Base-by-base conservation (phyloP, 2,113 vertebrate genomes). In the Orthonyx spaldingii region DNA sequence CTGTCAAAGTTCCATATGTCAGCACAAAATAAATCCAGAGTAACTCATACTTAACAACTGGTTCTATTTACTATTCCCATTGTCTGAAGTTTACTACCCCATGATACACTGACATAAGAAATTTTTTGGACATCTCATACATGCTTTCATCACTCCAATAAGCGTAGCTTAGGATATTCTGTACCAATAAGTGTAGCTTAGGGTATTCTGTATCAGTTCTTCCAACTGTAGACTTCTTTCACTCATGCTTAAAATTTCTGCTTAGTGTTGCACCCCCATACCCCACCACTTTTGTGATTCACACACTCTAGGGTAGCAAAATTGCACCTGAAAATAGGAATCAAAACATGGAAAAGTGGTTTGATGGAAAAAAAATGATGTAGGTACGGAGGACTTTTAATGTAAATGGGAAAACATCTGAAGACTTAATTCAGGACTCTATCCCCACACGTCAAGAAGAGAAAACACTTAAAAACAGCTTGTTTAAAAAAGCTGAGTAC, bases 401-500 rank as follows among this genome's bases (percentile, higher is more conserved):
- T 4, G 4, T 52, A 87, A 60, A 26, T 1, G 1, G 9, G 35
- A 82, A 75, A 28, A 83, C 19, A 15, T 42, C 47, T 75, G 35
- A 84, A 84, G 49, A 44, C 32, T 55, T 46, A 66, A 75, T 35
- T n/a, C 15, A 89, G 17, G 30, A 69, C 16, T 77, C 44, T 32
- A 61, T 22, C 21, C 12, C 44, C 18, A 22, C 4, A 15, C 11
- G 75, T 46, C 23, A 84, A 86, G 35, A 85, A 42, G 4, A 47
- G 4, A 9, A 16, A 81, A 55, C 18, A 52, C 13, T 7, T 70
- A 70, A 87, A 81, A 87, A 64, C 2, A 93, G 56, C 71, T 57
- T 81, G 30, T 81, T 84, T 53, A 49, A 75, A 94, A 95, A 46
- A 59, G 84, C 8, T 33, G 63, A 27, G 59, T 98, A 99, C 99